Base-by-base conservation (phyloP, 2,113 vertebrate species). In the Channa maculata region DNA sequence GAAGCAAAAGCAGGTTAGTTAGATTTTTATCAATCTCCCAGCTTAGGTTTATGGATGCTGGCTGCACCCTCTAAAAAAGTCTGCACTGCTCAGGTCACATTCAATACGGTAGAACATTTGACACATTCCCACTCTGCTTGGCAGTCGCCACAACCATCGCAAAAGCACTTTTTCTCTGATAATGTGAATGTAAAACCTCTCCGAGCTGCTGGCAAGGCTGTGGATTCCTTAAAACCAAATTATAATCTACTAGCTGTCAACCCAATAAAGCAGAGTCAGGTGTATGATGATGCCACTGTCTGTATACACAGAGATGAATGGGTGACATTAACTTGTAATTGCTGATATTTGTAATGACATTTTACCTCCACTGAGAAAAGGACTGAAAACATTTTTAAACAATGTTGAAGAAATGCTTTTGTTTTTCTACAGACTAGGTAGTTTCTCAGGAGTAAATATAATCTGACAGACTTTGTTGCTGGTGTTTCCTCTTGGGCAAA, bases 401-500 rank as follows among this genome's bases (percentile, higher is more conserved):
- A 72, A 9, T 15, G 69, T 65, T 79, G 39, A 10, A 69, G n/a
- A 60, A 46, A 62, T 65, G 69, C 13, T 4, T 2, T 44, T 5
- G 12, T 58, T 55, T 52, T 14, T 15, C 6, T 33, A 24, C 24
- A 24, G 73, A 73, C 72, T 69, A 86, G 75, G 79, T 87, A 79
- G 65, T 38, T 41, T 63, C 64, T 82, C 43, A 7, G 55, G 48
- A 63, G 70, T 72, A 68, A 65, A 89, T 87, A 48, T n/a, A 80
- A 83, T 53, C 37, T 71, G 88, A 86, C 90, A 86, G 82, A 45
- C 12, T 4, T 39, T 51, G 49, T 73, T n/a, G 45, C 49, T 51
- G 46, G 52, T 68, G 69, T 44, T 54, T 7, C 6, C 79, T 71
- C 49, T 38, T 51, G 36, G 54, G 79, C 58, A 65, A 55, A 73